These are phyloP conservation scores for Anableps anableps DNA, from an alignment of 2,797 vertebrate species.

Conservation along the genomic window DNA sequence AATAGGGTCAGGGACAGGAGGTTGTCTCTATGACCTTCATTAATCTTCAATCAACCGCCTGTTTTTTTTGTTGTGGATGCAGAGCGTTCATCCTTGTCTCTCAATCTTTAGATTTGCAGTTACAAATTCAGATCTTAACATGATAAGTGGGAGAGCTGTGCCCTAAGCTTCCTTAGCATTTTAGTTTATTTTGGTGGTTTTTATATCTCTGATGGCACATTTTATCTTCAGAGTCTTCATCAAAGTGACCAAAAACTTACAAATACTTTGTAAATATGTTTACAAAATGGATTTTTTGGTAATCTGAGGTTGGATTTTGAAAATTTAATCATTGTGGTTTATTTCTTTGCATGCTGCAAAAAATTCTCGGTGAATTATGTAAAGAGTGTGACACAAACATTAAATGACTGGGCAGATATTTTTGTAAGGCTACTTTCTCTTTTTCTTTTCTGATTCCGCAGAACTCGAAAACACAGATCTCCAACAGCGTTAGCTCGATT, in stretches of 20 bases:
- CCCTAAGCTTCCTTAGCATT: conserved; percentile 1
- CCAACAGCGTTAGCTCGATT: conserved; percentile 27
- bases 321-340: conserved; percentile 30
- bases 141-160: conserved; percentile 14
- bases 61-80: not conserved
- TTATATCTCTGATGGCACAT: conserved; percentile 17
- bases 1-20: conserved; percentile 68
- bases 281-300: conserved; percentile 25
- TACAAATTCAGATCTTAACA: conserved; percentile 73
- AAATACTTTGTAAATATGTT: conserved; percentile 47
- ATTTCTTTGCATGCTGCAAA: conserved; percentile 1
- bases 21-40: conserved; percentile 60
- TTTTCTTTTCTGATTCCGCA: conserved; percentile 4
- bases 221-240: conserved; percentile 64
- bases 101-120: conserved; percentile 34
- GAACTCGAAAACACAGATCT: conserved; percentile 23
- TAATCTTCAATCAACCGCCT: conserved; percentile 10
- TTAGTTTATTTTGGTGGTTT: conserved; percentile 25
- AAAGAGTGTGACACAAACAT: not conserved
- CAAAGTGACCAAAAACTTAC: conserved; percentile 77
- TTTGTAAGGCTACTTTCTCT: not conserved
- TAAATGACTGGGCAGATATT: not conserved
- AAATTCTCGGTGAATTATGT: not conserved
- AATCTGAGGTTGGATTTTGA: conserved; percentile 36
- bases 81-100: conserved; percentile 2